Evolutionary conservation across 2,888 invertebrate genomes (phyloP), one percentile per base, ranked within the genome.

Genomic region (Drosophila setosimentum): DNA sequence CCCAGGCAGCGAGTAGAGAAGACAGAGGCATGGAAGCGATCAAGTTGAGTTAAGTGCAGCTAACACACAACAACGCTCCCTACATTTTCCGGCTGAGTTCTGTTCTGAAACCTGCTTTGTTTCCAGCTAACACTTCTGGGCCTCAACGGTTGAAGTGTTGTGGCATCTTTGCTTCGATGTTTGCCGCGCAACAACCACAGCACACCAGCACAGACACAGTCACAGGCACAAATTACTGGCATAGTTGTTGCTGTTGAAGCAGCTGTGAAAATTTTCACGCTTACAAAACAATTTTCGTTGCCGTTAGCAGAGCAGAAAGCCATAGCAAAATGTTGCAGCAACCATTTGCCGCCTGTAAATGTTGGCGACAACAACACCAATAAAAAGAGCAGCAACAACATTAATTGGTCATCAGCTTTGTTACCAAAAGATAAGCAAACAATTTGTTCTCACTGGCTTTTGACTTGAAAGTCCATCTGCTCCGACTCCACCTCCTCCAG

Each of bases 351-450:
- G 78, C 76, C 78, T 84, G 67, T 68, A 68, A 73, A 74, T 73
- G 82, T 85, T 86, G 80, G 67, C 61, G 59, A 53, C 73, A 68
- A 63, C 71, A 63, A 29, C 75, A 55, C 32, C 30, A 64, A 40
- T 40, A 33, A 42, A 16, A 45, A 24, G 16, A 45, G 24, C 54
- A 49, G n/a, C 64, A 84, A 49, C 55, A 85, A 78, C 83, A 87
- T 91, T 92, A 91, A 92, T 91, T 91, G 91, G 91, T 87, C 83
- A 82, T 87, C 83, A 82, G 78, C 83, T 77, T 83, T 77, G 80
- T 78, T 80, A 69, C 67, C 78, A 21, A 82, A 79, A 87, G 84
- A 87, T 82, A 83, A 87, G 82, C 80, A 75, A 80, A 82, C 83
- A 85, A 85, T 84, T 83, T 83, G 86, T 83, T 83, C 75, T 73